A percentile compares a stretch with the other conserved stretches of the same genome.
phyloP scores from a whole-genome alignment of 1,140 invertebrate genomes.

The Drosophila paulistorum region DNA sequence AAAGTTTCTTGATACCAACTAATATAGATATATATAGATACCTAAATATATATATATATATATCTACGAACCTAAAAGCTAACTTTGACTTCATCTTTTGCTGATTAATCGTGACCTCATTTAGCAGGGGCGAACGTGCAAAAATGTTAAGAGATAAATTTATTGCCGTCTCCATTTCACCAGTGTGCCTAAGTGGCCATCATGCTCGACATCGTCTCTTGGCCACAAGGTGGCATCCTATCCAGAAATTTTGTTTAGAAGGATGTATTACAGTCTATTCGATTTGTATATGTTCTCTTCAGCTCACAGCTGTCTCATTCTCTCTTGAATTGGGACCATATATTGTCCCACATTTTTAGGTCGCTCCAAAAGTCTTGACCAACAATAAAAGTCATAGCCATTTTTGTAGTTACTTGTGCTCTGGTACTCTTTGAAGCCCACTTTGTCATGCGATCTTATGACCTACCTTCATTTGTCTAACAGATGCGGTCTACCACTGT shows the following conservation, averaged over 20 bases:
- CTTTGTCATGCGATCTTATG: conserved; percentile 1
- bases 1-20: conserved; percentile 27
- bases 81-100: conserved; percentile 30
- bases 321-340: conserved; percentile 1
- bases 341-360: background rate
- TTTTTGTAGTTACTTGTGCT: background rate
- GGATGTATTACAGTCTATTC: background rate
- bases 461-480: background rate
- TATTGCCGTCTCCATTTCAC: conserved; percentile 53
- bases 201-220: background rate
- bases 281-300: background rate
- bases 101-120: conserved; percentile 81
- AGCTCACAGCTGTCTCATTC: background rate
- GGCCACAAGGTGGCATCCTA: background rate
- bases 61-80: conserved; percentile 8
- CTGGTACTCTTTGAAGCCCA: background rate
- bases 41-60: too few relatives aligned
- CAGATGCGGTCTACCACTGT: background rate
- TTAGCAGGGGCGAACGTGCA: conserved; percentile 69
- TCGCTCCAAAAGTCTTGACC: background rate
- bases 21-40: conserved; percentile 19
- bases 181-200: conserved; percentile 4
- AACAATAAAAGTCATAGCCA: background rate
- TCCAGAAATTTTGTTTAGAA: background rate
- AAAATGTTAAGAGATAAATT: conserved; percentile 67